Evolutionary conservation across 2,888 invertebrate genomes (phyloP).

Genomic region (Lamellibrachia satsuma): DNA sequence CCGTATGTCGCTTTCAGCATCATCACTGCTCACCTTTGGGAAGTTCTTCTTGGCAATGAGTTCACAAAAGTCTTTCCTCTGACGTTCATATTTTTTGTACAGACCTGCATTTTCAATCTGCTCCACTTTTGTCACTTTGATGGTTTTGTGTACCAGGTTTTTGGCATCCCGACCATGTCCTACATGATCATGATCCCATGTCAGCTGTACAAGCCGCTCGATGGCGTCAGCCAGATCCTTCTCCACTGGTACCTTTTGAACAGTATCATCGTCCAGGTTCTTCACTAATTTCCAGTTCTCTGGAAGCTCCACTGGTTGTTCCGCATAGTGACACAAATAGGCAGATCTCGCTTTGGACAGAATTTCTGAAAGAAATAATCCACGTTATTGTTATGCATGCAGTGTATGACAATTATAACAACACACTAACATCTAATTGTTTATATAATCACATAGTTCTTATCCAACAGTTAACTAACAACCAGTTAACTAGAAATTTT

Average conservation of each 20-base stretch:
- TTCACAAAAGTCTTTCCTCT: conserved; percentile 1
- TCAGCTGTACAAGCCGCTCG: neutral
- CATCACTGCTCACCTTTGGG: neutral
- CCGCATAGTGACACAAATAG: neutral
- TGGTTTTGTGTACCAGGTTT: conserved; percentile 18
- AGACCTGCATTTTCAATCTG: conserved; percentile 25
- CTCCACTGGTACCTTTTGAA: neutral
- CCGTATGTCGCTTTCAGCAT: neutral
- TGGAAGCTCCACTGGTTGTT: neutral
- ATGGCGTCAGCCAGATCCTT: neutral
- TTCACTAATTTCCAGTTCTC: neutral
- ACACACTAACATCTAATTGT: no score
- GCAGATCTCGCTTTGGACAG: neutral
- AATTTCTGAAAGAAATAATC: neutral
- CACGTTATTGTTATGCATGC: neutral
- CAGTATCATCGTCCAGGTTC: neutral
- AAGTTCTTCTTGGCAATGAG: neutral
- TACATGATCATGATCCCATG: neutral
- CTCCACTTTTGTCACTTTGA: conserved; percentile 25
- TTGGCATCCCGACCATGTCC: conserved; percentile 28
- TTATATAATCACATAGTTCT: no score
- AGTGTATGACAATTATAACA: neutral
- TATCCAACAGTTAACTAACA: no score
- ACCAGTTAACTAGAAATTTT: no score
- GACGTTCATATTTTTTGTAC: conserved; percentile 22